A percentile compares a stretch with the other conserved stretches of the same genome.
Conservation (phyloP, 53 echinoderm and acorn worm genomes). For the Luidia sarsii region DNA sequence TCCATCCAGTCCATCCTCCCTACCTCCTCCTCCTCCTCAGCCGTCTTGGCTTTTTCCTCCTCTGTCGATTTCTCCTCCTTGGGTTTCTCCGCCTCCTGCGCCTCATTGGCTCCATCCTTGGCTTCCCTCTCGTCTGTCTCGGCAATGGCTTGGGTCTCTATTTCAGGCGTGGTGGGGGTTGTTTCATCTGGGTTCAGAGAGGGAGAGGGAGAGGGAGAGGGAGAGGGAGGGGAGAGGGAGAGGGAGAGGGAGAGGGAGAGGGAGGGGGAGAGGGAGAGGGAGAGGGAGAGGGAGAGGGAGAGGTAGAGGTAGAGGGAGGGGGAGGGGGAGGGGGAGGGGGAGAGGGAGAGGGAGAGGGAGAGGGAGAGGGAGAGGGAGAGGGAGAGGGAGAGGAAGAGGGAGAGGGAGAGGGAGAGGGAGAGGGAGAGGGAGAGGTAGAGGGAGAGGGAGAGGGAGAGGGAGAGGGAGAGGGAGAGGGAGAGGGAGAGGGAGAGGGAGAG, state of each 20-base stretch:
- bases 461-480: no score
- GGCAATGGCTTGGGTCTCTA: slow-evolving; percentile 8
- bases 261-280: background rate
- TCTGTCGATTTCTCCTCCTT: slow-evolving; percentile 48
- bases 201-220: no score
- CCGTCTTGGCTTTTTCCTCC: slow-evolving; percentile 12
- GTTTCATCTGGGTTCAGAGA: slow-evolving; percentile 10
- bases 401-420: no score
- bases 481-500: no score
- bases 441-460: no score
- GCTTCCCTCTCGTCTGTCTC: slow-evolving; percentile 37
- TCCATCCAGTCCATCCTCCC: background rate
- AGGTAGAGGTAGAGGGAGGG: no score
- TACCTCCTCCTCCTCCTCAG: slow-evolving; percentile 55
- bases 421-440: no score
- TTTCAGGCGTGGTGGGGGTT: slow-evolving; percentile 27
- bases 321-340: no score
- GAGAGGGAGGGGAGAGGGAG: background rate
- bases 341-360: no score
- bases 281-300: no score
- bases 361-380: no score
- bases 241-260: background rate
- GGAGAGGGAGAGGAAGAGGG: no score
- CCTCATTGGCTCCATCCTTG: slow-evolving; percentile 17
- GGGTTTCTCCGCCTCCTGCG: slow-evolving; percentile 38